Conservation (phyloP, 2,113 vertebrate genomes). For the Galeopterus variegatus region DNA sequence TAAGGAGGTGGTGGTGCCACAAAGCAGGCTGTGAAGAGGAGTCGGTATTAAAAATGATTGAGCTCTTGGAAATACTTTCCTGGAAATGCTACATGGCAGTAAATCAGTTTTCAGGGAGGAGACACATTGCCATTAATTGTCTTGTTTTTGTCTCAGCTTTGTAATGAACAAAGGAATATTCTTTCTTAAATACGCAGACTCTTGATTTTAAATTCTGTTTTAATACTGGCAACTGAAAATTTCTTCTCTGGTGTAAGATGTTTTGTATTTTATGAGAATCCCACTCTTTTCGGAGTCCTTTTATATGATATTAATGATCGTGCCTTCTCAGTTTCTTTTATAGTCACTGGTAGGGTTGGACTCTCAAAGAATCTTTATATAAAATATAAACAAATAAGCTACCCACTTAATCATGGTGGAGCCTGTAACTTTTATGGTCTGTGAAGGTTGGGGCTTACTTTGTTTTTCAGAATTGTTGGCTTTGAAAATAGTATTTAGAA, state of each 20-base stretch:
- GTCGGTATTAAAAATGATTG: conserved; percentile 64
- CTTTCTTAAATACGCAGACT: neutral
- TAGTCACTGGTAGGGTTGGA: conserved; percentile 13
- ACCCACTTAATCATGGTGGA: neutral
- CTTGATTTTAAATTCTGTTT: conserved; percentile 45
- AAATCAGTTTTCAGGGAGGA: conserved; percentile 48
- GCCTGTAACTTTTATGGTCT: neutral
- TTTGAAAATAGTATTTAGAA: conserved; percentile 41
- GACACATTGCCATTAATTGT: conserved; percentile 34
- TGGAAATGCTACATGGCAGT: conserved; percentile 51
- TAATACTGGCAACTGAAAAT: conserved; percentile 16
- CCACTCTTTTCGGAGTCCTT: neutral
- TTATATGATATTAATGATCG: neutral
- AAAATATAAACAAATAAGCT: conserved; percentile 32
- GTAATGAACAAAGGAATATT: conserved; percentile 49
- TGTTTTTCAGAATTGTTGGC: conserved; percentile 40
- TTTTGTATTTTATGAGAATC: conserved; percentile 5
- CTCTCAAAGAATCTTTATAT: conserved; percentile 43
- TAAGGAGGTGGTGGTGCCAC: conserved; percentile 16
- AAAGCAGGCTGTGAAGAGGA: conserved; percentile 69
- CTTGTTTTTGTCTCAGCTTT: conserved; percentile 68
- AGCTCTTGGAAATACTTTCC: conserved; percentile 69
- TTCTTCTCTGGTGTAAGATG: neutral
- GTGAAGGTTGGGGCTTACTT: neutral
- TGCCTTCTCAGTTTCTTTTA: neutral